Conservation (phyloP, 2,888 invertebrate genomes). For the Diplolepis rosae region DNA sequence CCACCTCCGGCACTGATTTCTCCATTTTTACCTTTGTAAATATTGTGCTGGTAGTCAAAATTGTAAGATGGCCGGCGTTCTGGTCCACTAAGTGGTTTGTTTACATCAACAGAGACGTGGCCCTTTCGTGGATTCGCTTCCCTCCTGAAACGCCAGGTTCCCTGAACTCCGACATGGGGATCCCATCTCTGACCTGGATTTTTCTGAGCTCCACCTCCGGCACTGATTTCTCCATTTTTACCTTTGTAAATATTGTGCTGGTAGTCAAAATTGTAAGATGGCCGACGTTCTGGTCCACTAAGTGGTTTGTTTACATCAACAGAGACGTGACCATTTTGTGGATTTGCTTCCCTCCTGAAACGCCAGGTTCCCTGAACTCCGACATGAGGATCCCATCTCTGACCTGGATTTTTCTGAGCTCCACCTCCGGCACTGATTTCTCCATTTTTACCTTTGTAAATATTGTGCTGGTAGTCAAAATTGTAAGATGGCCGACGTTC, state of each 20-base stretch:
- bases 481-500: slow-evolving; percentile 41
- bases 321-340: background rate
- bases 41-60: slow-evolving; percentile 32
- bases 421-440: slow-evolving; percentile 42
- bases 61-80: slow-evolving; percentile 28
- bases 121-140: slow-evolving; percentile 33
- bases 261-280: slow-evolving; percentile 28
- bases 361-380: slow-evolving; percentile 36
- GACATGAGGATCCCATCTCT: slow-evolving; percentile 39
- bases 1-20: slow-evolving; percentile 46
- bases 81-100: slow-evolving; percentile 25
- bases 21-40: slow-evolving; percentile 40
- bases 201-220: slow-evolving; percentile 45
- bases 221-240: slow-evolving; percentile 45
- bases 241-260: slow-evolving; percentile 30
- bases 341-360: slow-evolving; percentile 33
- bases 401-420: slow-evolving; percentile 38
- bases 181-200: slow-evolving; percentile 43
- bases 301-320: background rate
- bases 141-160: background rate
- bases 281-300: slow-evolving; percentile 30
- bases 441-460: slow-evolving; percentile 38
- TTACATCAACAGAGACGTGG: slow-evolving; percentile 2
- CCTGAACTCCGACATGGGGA: slow-evolving; percentile 48
- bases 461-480: slow-evolving; percentile 43